Conservation (phyloP, 2,797 vertebrate species). For the Schizopygopsis malacanthus region DNA sequence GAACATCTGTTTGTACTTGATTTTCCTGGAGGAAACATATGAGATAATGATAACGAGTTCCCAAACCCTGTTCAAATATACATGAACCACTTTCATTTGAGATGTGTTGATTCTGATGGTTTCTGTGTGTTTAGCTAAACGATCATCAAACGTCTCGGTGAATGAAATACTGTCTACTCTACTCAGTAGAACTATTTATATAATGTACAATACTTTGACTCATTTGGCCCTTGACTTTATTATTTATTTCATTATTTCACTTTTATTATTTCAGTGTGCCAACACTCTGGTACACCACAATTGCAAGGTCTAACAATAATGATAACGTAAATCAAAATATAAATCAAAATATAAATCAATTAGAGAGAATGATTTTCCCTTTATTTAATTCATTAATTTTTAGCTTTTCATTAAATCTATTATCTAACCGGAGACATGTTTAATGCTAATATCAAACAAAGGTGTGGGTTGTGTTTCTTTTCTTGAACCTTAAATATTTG, state of each 20-base stretch:
- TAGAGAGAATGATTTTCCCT: background rate
- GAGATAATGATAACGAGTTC: background rate
- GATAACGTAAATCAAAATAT: background rate
- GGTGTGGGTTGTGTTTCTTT: background rate
- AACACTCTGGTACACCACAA: no score
- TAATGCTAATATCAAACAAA: background rate
- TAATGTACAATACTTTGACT: no score
- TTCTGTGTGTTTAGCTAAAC: background rate
- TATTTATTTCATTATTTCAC: no score
- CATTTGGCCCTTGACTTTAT: no score
- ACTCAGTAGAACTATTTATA: no score
- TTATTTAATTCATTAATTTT: background rate
- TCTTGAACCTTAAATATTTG: background rate
- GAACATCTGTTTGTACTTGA: background rate
- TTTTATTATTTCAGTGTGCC: no score
- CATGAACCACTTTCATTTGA: background rate
- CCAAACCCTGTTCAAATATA: background rate
- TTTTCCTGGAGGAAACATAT: background rate
- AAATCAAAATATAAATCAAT: background rate
- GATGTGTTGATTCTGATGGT: background rate
- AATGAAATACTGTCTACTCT: no score
- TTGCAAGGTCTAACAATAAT: background rate
- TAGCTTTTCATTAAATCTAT: background rate
- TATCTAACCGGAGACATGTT: no score
- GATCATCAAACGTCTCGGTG: background rate